Evolutionary conservation across 2,888 invertebrate genomes (phyloP).

Genomic region (Autographa pulchrina): DNA sequence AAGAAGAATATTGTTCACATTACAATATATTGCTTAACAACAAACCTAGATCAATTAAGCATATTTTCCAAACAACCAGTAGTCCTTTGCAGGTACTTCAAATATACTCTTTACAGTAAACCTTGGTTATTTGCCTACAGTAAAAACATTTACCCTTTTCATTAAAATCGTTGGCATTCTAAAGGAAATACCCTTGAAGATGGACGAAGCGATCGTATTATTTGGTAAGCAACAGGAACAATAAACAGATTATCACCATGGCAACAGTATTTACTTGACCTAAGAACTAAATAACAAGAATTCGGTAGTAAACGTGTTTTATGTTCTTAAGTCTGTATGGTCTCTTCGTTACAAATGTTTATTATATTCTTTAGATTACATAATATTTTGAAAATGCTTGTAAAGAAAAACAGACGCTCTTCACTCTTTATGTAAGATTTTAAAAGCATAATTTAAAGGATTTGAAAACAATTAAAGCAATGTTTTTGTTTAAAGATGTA

Average conservation of each 20-base stretch:
- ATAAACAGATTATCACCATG: background rate
- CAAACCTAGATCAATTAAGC: background rate
- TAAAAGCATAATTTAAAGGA: too few species aligned
- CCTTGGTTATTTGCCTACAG: background rate
- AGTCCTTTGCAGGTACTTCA: background rate
- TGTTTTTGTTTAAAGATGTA: too few species aligned
- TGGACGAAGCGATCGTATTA: background rate
- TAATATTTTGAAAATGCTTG: too few species aligned
- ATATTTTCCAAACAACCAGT: background rate
- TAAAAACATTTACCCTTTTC: conserved; percentile 13
- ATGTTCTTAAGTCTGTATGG: too few species aligned
- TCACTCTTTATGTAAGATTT: too few species aligned
- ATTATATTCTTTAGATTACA: too few species aligned
- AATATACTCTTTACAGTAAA: background rate
- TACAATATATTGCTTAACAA: too few species aligned
- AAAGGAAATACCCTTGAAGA: conserved; percentile 13
- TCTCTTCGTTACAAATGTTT: too few species aligned
- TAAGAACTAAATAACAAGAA: background rate
- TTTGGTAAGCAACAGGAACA: background rate
- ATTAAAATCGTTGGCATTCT: conserved; percentile 19
- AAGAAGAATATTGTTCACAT: too few species aligned
- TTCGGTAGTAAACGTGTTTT: background rate
- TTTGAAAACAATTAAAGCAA: too few species aligned
- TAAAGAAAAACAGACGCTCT: too few species aligned
- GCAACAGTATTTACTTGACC: background rate